Conservation (phyloP, 2,888 invertebrate genomes). For the Epistrophe eligans region DNA sequence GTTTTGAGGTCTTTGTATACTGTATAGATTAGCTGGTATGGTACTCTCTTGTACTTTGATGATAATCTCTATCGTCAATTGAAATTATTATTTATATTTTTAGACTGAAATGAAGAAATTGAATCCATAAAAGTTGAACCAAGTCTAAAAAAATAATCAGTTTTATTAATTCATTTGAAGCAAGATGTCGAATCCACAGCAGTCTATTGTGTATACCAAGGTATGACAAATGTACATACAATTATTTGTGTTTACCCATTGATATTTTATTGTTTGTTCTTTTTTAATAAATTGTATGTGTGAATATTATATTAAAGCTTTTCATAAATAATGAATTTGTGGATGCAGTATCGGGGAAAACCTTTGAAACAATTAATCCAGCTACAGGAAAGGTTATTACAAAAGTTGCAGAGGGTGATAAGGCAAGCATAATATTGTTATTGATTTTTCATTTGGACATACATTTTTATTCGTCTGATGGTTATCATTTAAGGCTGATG, state of each 20-base stretch:
- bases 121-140: slow-evolving; percentile 21
- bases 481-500: slow-evolving; percentile 87
- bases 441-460: not conserved
- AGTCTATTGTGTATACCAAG: slow-evolving; percentile 85
- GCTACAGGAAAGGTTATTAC: slow-evolving; percentile 90
- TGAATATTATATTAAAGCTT: slow-evolving; percentile 84
- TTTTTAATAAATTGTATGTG: not conserved
- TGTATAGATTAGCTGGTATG: not conserved
- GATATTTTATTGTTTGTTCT: not conserved
- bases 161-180: slow-evolving; percentile 21
- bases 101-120: not conserved
- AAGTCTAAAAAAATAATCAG: slow-evolving; percentile 65
- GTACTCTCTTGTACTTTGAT: not conserved
- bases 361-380: slow-evolving; percentile 94
- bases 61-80: slow-evolving; percentile 7
- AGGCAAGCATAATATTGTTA: slow-evolving; percentile 84
- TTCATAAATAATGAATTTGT: slow-evolving; percentile 94
- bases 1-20: not conserved
- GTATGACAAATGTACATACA: slow-evolving; percentile 78
- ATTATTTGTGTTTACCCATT: not conserved
- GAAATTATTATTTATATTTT: slow-evolving; percentile 8
- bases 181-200: slow-evolving; percentile 84
- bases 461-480: not conserved
- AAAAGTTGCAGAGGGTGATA: slow-evolving; percentile 93
- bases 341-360: slow-evolving; percentile 92